phyloP scores from a whole-genome alignment of 2,113 vertebrate genomes.

The Gymnorhina tibicen region DNA sequence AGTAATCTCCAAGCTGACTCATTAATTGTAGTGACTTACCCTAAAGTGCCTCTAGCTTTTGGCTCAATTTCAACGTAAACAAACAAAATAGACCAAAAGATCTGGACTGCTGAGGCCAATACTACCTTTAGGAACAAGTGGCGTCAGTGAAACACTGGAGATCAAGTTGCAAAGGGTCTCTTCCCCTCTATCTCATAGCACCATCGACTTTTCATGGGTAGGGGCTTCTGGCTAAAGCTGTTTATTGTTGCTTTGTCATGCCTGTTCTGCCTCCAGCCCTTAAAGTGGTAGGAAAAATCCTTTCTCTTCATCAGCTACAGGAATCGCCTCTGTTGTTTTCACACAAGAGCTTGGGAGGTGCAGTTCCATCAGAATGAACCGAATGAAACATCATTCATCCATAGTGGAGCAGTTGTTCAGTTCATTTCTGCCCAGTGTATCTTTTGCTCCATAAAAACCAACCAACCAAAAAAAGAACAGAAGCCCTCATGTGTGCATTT shows the following conservation, averaged over 20 bases:
- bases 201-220: background rate
- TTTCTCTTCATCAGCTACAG: background rate
- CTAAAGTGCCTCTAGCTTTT: background rate
- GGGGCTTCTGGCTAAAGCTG: background rate
- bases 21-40: background rate
- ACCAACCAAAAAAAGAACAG: background rate
- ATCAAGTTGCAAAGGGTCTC: background rate
- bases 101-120: background rate
- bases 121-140: background rate
- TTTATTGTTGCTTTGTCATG: background rate
- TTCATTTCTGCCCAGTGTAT: background rate
- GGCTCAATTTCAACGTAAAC: background rate
- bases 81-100: background rate
- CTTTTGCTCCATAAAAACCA: slow-evolving; percentile 3
- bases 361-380: background rate
- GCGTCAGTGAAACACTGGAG: background rate
- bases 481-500: slow-evolving; percentile 43
- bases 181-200: background rate
- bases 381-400: background rate
- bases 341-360: background rate
- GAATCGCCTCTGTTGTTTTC: background rate
- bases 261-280: background rate
- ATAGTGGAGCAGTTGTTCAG: background rate
- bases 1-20: background rate
- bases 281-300: background rate